These are phyloP conservation scores for Lordiphosa fenestrarum DNA, from an alignment of 2,888 invertebrate species.

Conservation along the genomic window DNA sequence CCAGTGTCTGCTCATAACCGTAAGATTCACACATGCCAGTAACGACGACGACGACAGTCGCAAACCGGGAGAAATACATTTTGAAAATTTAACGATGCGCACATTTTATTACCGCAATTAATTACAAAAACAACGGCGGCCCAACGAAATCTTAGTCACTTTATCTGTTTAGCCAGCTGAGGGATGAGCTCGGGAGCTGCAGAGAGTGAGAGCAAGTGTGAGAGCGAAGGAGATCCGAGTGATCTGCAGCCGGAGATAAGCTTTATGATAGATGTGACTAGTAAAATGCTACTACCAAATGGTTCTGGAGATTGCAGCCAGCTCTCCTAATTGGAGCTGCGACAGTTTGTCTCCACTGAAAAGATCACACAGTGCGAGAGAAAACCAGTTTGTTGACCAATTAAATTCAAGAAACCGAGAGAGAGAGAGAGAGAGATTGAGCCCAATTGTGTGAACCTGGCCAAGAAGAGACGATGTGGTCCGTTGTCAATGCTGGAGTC, in stretches of 20 bases:
- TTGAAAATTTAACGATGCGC: slow-evolving; percentile 74
- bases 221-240: slow-evolving; percentile 10
- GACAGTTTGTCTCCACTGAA: slow-evolving; percentile 63
- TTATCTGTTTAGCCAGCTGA: slow-evolving; percentile 34
- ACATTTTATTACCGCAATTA: slow-evolving; percentile 79
- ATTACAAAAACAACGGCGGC: slow-evolving; percentile 72
- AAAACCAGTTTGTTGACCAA: slow-evolving; percentile 64
- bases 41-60: slow-evolving; percentile 36
- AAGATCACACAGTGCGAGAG: slow-evolving; percentile 26
- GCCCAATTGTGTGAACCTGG: slow-evolving; percentile 33
- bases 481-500: slow-evolving; percentile 48
- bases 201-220: slow-evolving; percentile 12
- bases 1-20: slow-evolving; percentile 50
- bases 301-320: slow-evolving; percentile 43
- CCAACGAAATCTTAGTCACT: slow-evolving; percentile 57
- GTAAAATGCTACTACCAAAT: slow-evolving; percentile 75
- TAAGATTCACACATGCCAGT: slow-evolving; percentile 64
- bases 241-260: slow-evolving; percentile 50
- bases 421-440: slow-evolving; percentile 9
- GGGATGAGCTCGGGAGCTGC: slow-evolving; percentile 9
- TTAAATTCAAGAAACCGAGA: slow-evolving; percentile 51
- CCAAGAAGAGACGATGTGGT: slow-evolving; percentile 48
- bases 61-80: slow-evolving; percentile 60
- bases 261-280: slow-evolving; percentile 73
- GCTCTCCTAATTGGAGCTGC: slow-evolving; percentile 68